These are phyloP conservation scores for Caerostris extrusa DNA, from an alignment of 1,140 invertebrate genomes.

Conservation along the genomic window DNA sequence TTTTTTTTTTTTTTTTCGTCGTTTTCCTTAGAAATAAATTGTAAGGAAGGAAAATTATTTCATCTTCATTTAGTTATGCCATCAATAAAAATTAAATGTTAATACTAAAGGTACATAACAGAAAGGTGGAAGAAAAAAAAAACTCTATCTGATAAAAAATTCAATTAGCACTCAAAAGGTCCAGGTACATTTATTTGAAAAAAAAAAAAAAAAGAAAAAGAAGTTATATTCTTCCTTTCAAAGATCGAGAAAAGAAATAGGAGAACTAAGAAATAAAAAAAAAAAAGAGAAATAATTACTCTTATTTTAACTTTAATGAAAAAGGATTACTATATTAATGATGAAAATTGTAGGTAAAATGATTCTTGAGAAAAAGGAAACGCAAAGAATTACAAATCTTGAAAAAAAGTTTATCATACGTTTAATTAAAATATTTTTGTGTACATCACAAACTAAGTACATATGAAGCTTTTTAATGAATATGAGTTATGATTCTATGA, in stretches of 20 bases:
- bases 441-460: neutral
- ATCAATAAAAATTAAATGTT: slow-evolving; percentile 73
- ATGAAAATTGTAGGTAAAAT: slow-evolving; percentile 51
- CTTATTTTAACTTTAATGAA: slow-evolving; percentile 59
- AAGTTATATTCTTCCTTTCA: neutral
- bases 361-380: neutral
- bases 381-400: neutral
- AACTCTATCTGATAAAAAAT: slow-evolving; percentile 60
- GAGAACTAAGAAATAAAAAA: slow-evolving; percentile 11
- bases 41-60: slow-evolving; percentile 77
- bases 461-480: too few species aligned
- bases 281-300: slow-evolving; percentile 38
- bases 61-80: slow-evolving; percentile 23
- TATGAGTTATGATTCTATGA: too few species aligned
- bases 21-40: slow-evolving; percentile 5
- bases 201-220: slow-evolving; percentile 16
- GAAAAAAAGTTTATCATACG: neutral
- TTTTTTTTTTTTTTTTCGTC: neutral
- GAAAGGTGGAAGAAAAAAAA: slow-evolving; percentile 7
- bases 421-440: neutral
- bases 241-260: slow-evolving; percentile 22
- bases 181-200: slow-evolving; percentile 27
- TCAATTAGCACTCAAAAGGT: slow-evolving; percentile 63
- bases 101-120: slow-evolving; percentile 38
- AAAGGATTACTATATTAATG: slow-evolving; percentile 57